Evolutionary conservation across 2,797 vertebrate species (phyloP), one percentile per base, ranked within the genome.

Genomic region (Alauda arvensis): DNA sequence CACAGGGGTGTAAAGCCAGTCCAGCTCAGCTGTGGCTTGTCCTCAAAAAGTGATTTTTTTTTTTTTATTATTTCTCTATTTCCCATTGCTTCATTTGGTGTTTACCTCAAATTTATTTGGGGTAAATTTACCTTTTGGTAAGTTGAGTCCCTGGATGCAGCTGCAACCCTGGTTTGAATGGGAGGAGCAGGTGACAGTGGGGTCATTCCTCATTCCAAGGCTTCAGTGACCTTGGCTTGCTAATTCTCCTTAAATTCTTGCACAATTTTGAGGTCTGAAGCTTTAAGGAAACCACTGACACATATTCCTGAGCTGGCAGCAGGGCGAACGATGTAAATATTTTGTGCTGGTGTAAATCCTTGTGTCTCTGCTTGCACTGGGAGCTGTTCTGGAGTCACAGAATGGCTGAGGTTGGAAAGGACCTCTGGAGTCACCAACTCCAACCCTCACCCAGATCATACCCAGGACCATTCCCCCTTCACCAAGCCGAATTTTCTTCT

Each of bases 91-190:
- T 6, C 3, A 16, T 18, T 25, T 46, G 48, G 48, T 13, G 19
- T 5, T 66, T 19, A 7, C 6, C 18, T 72, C 7, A 19, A 23
- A 7, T 63, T 82, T 74, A 21, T 83, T 57, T 60, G 56, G 14
- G 43, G 16, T 42, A 18, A 14, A 65, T 39, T 65, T 6, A 17
- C 7, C 14, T 18, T 37, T 60, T 68, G 23, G 1, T 39, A 14
- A 55, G 9, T 15, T 0, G 0, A 8, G 7, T 8, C 37, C 18
- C 24, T 7, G 9, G 18, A 24, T 26, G 34, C n/a, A 88, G 24
- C 45, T 42, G 40, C 37, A 80, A 8, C 8, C 10, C 17, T 55
- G 42, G 8, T 70, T 66, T 59, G 55, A 37, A 39, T 12, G 37
- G 11, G 29, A n/a, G 48, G 13, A 26, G 3, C 7, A 18, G 59